Evolutionary conservation across 1,140 invertebrate genomes (phyloP).

Genomic region (Brachionus angularis): DNA sequence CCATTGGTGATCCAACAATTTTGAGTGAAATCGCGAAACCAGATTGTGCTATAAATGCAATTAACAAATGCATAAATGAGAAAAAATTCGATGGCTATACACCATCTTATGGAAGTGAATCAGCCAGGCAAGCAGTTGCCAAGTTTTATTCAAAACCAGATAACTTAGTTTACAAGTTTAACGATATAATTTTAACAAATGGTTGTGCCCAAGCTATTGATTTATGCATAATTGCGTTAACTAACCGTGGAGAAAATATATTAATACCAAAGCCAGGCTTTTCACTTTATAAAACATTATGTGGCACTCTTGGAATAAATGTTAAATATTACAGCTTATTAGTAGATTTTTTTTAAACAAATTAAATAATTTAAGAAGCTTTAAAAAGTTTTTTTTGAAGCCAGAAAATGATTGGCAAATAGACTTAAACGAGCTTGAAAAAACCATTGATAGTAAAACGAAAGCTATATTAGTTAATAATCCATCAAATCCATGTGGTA

Average conservation of each 20-base stretch:
- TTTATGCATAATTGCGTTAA: conserved; percentile 79
- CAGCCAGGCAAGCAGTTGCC: conserved; percentile 74
- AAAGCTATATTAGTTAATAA: conserved; percentile 89
- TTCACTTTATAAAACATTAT: conserved; percentile 84
- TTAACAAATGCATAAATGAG: conserved; percentile 69
- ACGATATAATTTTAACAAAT: conserved; percentile 87
- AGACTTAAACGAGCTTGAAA: conserved; percentile 79
- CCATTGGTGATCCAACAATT: conserved; percentile 91
- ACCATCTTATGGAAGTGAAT: conserved; percentile 62
- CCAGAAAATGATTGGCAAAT: conserved; percentile 83
- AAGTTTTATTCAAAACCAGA: conserved; percentile 70
- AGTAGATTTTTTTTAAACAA: conserved; percentile 47
- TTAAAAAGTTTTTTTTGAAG: conserved; percentile 62
- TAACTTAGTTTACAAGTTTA: conserved; percentile 46
- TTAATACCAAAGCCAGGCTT: conserved; percentile 92
- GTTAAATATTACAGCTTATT: conserved; percentile 77
- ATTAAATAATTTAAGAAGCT: background rate
- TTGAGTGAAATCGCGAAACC: conserved; percentile 85
- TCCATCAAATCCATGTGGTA: conserved; percentile 97
- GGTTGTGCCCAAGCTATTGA: conserved; percentile 91
- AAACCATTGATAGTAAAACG: conserved; percentile 81
- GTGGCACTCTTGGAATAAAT: conserved; percentile 74
- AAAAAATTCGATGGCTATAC: conserved; percentile 83
- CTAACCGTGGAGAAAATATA: conserved; percentile 80
- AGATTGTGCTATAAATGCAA: conserved; percentile 73